Percentiles rank a stretch among this genome's conserved stretches.
Conservation (phyloP, 2,888 invertebrate species). For the Perizoma flavofasciatum region DNA sequence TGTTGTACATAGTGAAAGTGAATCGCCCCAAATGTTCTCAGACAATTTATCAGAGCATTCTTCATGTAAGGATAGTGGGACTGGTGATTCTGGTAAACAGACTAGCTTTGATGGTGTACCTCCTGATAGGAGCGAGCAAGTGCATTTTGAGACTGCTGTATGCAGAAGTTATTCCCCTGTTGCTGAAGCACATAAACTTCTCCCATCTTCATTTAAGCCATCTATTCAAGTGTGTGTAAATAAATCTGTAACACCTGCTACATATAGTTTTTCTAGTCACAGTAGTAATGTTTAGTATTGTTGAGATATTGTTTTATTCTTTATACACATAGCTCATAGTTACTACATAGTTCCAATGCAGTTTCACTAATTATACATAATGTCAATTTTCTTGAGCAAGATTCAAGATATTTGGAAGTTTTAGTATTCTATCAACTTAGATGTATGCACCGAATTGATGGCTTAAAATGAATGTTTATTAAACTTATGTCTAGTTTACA, state of each 20-base stretch:
- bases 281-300: conserved; percentile 75
- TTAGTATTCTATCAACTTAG: too few relatives aligned
- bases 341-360: conserved; percentile 51
- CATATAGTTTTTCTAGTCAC: conserved; percentile 83
- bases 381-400: neutral
- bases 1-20: conserved; percentile 80
- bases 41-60: conserved; percentile 90
- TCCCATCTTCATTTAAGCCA: conserved; percentile 79
- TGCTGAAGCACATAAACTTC: conserved; percentile 79
- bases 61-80: conserved; percentile 91
- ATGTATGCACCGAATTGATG: conserved; percentile 22
- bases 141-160: conserved; percentile 74
- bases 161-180: conserved; percentile 77
- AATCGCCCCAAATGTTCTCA: conserved; percentile 78
- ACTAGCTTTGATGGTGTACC: conserved; percentile 86
- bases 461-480: conserved; percentile 15
- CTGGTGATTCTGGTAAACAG: conserved; percentile 90
- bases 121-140: conserved; percentile 73
- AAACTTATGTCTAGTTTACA: too few relatives aligned
- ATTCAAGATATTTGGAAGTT: too few relatives aligned
- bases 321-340: conserved; percentile 7
- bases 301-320: conserved; percentile 51
- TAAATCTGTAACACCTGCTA: conserved; percentile 80
- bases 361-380: conserved; percentile 68
- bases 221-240: conserved; percentile 82